Conservation (phyloP, 2,888 invertebrate species). For the Hypercompe scribonia region DNA sequence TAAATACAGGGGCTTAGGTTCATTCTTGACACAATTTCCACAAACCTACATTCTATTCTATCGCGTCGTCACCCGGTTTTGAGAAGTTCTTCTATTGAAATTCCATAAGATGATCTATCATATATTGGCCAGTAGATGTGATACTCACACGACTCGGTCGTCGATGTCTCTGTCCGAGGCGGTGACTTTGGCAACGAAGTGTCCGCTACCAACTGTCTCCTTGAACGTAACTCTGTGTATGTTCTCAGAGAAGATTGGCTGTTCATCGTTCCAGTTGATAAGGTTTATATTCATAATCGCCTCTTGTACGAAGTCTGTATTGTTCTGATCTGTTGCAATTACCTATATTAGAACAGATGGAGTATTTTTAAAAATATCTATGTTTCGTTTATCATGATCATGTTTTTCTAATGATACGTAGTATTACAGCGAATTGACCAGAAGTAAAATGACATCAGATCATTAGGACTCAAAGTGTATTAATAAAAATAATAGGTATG, state of each 20-base stretch:
- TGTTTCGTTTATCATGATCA: not conserved
- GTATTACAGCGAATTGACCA: no score
- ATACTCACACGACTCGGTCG: conserved; percentile 86
- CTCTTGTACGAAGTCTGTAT: conserved; percentile 64
- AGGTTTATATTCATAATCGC: conserved; percentile 83
- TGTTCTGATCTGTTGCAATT: conserved; percentile 71
- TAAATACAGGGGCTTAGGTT: not conserved
- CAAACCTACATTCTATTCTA: not conserved
- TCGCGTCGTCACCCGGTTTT: not conserved
- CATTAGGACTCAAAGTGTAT: not conserved
- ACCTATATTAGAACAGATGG: conserved; percentile 57
- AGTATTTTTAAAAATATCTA: not conserved
- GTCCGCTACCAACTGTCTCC: conserved; percentile 85
- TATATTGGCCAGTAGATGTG: no score
- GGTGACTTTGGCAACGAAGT: conserved; percentile 79
- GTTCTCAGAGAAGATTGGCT: conserved; percentile 86
- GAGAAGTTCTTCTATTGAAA: no score
- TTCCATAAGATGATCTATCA: no score
- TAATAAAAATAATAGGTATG: not conserved
- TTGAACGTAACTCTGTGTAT: conserved; percentile 73
- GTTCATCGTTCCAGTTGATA: conserved; percentile 90
- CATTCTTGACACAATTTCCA: not conserved
- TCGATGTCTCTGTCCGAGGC: conserved; percentile 88
- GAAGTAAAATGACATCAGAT: no score
- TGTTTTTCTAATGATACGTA: no score